Conservation (phyloP, 2,113 vertebrate species). For the Rhineura floridana region DNA sequence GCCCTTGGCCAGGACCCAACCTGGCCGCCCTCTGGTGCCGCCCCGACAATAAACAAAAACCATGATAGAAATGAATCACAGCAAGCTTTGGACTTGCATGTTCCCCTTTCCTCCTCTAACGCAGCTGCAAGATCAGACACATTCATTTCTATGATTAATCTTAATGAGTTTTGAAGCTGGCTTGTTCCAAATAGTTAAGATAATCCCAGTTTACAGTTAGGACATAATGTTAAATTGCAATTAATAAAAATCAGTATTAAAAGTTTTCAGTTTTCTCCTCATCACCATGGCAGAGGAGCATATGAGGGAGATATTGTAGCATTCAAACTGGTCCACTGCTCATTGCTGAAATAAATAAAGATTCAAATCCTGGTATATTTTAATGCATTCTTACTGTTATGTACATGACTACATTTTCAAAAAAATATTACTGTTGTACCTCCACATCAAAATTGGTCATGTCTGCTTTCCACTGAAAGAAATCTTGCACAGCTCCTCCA, state of each 20-base stretch:
- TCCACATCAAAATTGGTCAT: constrained; percentile 99
- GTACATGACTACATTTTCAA: accelerated
- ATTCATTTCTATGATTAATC: neutral
- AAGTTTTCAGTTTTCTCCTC: neutral
- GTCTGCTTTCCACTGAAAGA: constrained; percentile 97
- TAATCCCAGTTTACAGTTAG: neutral
- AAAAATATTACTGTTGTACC: constrained; percentile 70
- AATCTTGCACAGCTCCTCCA: constrained; percentile 93
- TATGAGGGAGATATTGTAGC: no score
- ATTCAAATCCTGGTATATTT: neutral
- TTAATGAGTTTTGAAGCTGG: neutral
- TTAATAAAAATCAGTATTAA: neutral
- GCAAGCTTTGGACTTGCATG: neutral
- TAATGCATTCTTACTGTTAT: neutral
- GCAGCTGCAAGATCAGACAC: neutral
- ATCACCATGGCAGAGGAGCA: neutral
- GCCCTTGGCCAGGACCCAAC: no score
- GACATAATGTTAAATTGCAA: neutral
- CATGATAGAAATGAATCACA: neutral
- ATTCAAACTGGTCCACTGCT: neutral
- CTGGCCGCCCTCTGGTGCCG: no score
- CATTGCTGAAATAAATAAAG: neutral
- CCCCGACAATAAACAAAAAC: no score
- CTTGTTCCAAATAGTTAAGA: neutral
- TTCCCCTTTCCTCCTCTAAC: neutral